Evolutionary conservation across 2,888 invertebrate species (phyloP).

Genomic region (Drosophila rubida): DNA sequence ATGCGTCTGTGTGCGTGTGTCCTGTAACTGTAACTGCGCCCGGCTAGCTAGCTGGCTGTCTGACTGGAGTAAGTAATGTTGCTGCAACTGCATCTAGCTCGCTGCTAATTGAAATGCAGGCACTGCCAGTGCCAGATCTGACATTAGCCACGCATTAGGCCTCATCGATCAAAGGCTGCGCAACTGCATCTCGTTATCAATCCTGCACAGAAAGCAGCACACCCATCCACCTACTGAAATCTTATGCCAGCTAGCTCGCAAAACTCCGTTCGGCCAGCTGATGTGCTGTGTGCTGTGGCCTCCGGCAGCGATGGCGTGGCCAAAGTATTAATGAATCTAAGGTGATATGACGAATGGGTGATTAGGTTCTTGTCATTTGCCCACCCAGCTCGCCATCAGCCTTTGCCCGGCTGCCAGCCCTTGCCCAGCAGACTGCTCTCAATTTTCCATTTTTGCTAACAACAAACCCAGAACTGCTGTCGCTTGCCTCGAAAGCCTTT

Average conservation of each 20-base stretch:
- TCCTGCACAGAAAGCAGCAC: slow-evolving; percentile 7
- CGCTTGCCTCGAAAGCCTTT: slow-evolving; percentile 1
- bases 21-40: slow-evolving; percentile 27
- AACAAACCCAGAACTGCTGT: slow-evolving; percentile 17
- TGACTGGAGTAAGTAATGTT: slow-evolving; percentile 61
- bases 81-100: slow-evolving; percentile 21
- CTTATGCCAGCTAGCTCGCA: slow-evolving; percentile 15
- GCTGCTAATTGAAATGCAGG: slow-evolving; percentile 70
- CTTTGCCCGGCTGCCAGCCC: not conserved
- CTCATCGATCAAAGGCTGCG: slow-evolving; percentile 68
- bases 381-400: not conserved
- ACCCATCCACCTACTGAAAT: slow-evolving; percentile 8
- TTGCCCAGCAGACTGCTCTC: slow-evolving; percentile 27
- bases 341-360: slow-evolving; percentile 80
- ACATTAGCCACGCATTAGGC: slow-evolving; percentile 66
- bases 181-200: slow-evolving; percentile 55
- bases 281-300: no score
- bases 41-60: slow-evolving; percentile 38
- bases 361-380: slow-evolving; percentile 71
- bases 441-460: slow-evolving; percentile 39
- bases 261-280: not conserved
- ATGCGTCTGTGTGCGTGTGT: slow-evolving; percentile 11
- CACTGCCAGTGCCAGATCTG: slow-evolving; percentile 48
- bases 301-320: slow-evolving; percentile 34
- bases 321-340: slow-evolving; percentile 70